Conservation (phyloP, 2,888 invertebrate genomes). For the Molorchus minor region DNA sequence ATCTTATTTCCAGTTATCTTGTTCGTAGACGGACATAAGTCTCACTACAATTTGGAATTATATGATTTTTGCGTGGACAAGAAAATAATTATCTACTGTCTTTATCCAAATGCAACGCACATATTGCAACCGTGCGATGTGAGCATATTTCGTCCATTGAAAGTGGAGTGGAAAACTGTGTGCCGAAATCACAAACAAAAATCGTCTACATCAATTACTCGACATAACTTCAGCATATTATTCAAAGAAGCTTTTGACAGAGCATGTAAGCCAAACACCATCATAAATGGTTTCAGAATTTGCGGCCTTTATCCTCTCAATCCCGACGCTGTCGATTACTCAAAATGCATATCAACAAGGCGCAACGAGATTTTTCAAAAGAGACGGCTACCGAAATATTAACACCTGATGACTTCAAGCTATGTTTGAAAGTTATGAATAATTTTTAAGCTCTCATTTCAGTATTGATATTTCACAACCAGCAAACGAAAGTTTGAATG, state of each 20-base stretch:
- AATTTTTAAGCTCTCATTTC: not conserved
- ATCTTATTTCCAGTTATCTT: not conserved
- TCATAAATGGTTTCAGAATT: not conserved
- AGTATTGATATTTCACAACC: not conserved
- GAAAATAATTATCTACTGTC: not conserved
- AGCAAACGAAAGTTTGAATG: not conserved
- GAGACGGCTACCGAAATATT: not conserved
- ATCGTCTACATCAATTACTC: not conserved
- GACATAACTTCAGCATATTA: not conserved
- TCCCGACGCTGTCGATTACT: not conserved
- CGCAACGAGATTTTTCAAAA: not conserved
- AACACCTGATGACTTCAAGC: not conserved
- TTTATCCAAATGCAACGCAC: not conserved
- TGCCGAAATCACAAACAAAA: not conserved
- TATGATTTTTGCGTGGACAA: not conserved
- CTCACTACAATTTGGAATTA: not conserved
- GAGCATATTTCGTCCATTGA: not conserved
- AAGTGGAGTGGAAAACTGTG: not conserved
- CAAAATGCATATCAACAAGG: not conserved
- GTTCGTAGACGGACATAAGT: not conserved
- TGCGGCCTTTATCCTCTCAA: not conserved
- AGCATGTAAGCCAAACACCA: not conserved
- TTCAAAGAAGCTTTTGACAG: slow-evolving; percentile 1
- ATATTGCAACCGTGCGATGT: not conserved
- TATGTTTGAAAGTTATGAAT: not conserved